phyloP scores from a whole-genome alignment of 2,113 vertebrate species.

The Sinosuthora webbiana region DNA sequence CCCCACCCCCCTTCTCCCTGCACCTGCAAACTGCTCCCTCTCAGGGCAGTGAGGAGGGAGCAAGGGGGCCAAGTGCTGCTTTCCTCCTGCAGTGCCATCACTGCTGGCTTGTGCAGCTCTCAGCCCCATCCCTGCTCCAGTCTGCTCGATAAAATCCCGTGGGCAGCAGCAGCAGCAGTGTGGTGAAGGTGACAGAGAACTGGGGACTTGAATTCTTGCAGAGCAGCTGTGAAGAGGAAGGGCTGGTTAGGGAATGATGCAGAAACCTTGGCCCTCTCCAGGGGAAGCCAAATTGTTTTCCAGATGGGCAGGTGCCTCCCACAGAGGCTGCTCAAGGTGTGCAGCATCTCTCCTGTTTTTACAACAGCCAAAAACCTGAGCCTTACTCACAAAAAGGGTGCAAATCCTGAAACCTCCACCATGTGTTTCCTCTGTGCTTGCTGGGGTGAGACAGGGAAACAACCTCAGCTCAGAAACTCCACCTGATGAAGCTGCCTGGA shows the following conservation, averaged over 20 bases:
- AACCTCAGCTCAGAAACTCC: not conserved
- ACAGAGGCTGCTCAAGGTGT: not conserved
- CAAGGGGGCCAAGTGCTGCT: accelerated
- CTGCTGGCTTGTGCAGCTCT: not conserved
- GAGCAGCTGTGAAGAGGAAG: not conserved
- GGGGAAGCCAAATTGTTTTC: not conserved
- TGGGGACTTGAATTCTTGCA: accelerated
- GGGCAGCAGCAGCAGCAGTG: not conserved
- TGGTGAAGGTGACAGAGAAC: not conserved
- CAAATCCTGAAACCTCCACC: not conserved
- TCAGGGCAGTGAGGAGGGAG: not conserved
- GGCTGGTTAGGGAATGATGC: not conserved
- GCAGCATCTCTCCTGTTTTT: not conserved
- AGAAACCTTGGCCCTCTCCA: not conserved
- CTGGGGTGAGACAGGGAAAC: not conserved
- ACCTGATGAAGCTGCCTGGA: not conserved
- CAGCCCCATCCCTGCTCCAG: accelerated
- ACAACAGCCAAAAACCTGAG: not conserved
- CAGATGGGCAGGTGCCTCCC: not conserved
- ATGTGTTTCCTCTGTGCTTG: not conserved
- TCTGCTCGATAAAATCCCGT: not conserved
- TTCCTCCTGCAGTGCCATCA: not conserved
- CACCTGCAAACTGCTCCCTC: not conserved
- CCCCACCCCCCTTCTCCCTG: not conserved
- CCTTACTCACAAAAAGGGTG: not conserved